These are phyloP conservation scores for Linyphia triangularis DNA, from an alignment of 2,888 invertebrate species.

Conservation along the genomic window DNA sequence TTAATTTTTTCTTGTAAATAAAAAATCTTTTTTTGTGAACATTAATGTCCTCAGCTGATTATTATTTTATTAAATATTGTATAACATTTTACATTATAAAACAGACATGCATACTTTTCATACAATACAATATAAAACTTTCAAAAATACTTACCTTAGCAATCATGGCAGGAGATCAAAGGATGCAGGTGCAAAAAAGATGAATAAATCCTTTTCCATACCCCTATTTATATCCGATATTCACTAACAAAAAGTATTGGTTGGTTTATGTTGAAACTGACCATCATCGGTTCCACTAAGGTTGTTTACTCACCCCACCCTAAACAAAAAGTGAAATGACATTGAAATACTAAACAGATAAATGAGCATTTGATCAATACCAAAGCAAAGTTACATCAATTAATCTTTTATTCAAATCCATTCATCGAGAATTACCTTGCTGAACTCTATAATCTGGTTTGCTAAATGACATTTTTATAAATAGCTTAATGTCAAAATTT, in stretches of 20 bases:
- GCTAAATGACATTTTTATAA: too few species aligned
- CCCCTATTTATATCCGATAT: neutral
- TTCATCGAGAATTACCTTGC: too few species aligned
- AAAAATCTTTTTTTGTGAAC: too few species aligned
- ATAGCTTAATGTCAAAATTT: too few species aligned
- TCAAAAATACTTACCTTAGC: too few species aligned
- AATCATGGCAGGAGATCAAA: neutral
- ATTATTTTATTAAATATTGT: too few species aligned
- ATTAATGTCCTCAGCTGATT: too few species aligned
- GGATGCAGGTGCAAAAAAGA: neutral
- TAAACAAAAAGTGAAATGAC: neutral
- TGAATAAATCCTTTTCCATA: neutral
- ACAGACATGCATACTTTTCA: too few species aligned
- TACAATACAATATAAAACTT: too few species aligned
- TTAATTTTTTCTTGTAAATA: too few species aligned
- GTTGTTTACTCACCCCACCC: constrained; percentile 1
- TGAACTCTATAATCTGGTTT: too few species aligned
- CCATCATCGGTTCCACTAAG: constrained; percentile 7
- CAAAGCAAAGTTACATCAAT: neutral
- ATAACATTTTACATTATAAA: too few species aligned
- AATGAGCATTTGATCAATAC: neutral
- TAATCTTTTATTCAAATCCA: neutral
- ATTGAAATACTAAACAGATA: constrained; percentile 1
- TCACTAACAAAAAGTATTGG: neutral
- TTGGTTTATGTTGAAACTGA: neutral